Evolutionary conservation across 2,797 vertebrate species (phyloP).

Genomic region (Phataginus tetradactyla): DNA sequence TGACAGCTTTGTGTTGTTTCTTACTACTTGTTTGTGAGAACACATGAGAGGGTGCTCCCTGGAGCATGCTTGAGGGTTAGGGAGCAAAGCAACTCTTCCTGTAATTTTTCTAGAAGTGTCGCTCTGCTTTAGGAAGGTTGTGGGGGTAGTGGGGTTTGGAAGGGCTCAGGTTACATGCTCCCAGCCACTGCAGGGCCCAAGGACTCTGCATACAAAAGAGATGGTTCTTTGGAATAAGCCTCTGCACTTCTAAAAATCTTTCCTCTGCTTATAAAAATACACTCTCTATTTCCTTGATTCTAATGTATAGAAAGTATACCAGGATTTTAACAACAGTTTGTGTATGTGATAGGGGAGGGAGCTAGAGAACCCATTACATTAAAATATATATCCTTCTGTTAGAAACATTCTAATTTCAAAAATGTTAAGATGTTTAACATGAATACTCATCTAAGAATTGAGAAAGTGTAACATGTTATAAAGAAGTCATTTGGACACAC

Average conservation of each 20-base stretch:
- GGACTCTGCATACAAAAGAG: not conserved
- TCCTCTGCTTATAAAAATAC: not conserved
- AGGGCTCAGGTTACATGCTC: not conserved
- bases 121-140: not conserved
- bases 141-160: not conserved
- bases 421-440: not conserved
- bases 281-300: not conserved
- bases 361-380: not conserved
- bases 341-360: not conserved
- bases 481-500: not conserved
- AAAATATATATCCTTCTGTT: not conserved
- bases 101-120: not conserved
- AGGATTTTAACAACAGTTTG: not conserved
- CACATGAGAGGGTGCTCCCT: not conserved
- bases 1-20: not conserved
- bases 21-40: not conserved
- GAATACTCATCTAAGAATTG: not conserved
- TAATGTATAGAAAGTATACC: not conserved
- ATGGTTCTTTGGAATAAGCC: not conserved
- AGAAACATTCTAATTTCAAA: not conserved
- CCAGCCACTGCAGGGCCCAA: not conserved
- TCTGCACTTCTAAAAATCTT: not conserved
- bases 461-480: not conserved
- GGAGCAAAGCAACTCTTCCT: not conserved
- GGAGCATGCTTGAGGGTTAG: not conserved